Evolutionary conservation across 2,797 vertebrate genomes (phyloP).

Genomic region (Linurgus olivaceus): DNA sequence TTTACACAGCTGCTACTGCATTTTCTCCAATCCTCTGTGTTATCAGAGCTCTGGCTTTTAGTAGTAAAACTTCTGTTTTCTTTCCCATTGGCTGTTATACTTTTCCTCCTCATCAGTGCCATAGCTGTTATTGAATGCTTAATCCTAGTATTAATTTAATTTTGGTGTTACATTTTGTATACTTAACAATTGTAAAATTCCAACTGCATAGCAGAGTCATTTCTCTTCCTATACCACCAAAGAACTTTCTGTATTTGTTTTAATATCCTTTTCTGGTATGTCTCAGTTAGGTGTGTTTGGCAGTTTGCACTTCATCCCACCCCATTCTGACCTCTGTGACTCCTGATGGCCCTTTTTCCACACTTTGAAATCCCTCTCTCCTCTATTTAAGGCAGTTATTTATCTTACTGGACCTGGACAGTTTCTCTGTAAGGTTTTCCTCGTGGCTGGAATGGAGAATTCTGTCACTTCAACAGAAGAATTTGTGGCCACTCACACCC

Average conservation of each 20-base stretch:
- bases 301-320: background rate
- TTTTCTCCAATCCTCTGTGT: background rate
- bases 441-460: background rate
- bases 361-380: background rate
- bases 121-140: background rate
- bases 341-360: background rate
- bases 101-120: background rate
- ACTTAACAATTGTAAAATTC: background rate
- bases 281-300: background rate
- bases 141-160: background rate
- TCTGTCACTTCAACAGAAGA: background rate
- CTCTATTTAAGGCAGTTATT: background rate
- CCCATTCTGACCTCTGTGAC: background rate
- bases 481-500: background rate
- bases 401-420: background rate
- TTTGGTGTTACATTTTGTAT: background rate
- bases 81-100: background rate
- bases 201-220: background rate
- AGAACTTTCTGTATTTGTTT: background rate
- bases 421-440: slow-evolving; percentile 25
- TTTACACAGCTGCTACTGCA: background rate
- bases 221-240: background rate
- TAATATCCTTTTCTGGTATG: background rate
- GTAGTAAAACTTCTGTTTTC: background rate
- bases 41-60: background rate